Conservation (phyloP, 2,888 invertebrate species). For the Pachliopta kotzebuea region DNA sequence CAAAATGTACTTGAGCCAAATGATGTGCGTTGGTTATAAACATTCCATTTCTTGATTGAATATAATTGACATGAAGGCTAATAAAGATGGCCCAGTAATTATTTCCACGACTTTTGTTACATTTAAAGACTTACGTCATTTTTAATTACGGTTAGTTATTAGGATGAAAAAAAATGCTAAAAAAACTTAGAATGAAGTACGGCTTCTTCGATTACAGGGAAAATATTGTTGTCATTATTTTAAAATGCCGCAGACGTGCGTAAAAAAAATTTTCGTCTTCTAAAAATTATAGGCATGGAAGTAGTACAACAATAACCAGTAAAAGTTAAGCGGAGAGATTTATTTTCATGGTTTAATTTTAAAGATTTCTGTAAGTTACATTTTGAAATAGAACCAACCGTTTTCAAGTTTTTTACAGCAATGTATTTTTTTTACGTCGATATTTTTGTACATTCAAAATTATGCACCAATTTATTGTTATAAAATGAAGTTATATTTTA, state of each 20-base stretch:
- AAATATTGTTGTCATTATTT: background rate
- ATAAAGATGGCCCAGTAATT: slow-evolving; percentile 44
- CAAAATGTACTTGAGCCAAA: slow-evolving; percentile 21
- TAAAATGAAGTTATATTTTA: too few species aligned
- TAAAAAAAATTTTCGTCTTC: background rate
- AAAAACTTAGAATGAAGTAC: background rate
- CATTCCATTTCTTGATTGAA: slow-evolving; percentile 46
- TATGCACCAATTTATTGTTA: too few species aligned
- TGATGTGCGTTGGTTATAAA: slow-evolving; percentile 30
- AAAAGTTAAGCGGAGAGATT: too few species aligned
- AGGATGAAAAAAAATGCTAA: background rate
- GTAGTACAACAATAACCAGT: too few species aligned
- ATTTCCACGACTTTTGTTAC: slow-evolving; percentile 37
- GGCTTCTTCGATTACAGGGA: background rate
- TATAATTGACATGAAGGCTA: slow-evolving; percentile 58
- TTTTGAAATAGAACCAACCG: too few species aligned
- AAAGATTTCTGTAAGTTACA: too few species aligned
- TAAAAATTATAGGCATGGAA: background rate
- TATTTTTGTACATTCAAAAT: too few species aligned
- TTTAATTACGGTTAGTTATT: background rate
- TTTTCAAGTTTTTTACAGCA: too few species aligned
- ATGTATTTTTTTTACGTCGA: too few species aligned
- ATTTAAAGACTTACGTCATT: slow-evolving; percentile 36
- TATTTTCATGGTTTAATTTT: too few species aligned
- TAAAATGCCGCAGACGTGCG: too few species aligned